Conservation (phyloP, 2,797 vertebrate genomes). For the Poecilia gillii region DNA sequence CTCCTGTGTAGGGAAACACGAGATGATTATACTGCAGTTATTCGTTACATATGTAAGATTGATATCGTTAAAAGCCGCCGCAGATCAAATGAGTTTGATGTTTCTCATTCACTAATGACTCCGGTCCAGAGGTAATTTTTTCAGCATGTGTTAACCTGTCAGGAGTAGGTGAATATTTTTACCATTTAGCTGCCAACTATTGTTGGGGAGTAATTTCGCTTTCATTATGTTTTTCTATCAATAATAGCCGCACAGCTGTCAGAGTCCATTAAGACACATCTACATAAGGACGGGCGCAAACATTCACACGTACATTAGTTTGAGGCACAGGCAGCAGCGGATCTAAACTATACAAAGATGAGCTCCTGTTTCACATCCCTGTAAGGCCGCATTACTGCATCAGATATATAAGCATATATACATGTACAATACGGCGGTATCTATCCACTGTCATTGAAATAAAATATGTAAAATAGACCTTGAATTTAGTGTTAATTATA, state of each 20-base stretch:
- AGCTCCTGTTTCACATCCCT: conserved; percentile 71
- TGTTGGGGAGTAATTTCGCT: conserved; percentile 77
- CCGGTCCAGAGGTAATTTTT: conserved; percentile 60
- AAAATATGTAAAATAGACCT: not conserved
- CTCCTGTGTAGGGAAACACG: conserved; percentile 28
- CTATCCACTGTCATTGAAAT: not conserved
- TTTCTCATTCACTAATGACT: conserved; percentile 63
- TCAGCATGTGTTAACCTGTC: conserved; percentile 78
- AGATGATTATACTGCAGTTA: conserved; percentile 43
- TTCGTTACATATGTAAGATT: conserved; percentile 49
- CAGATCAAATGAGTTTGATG: conserved; percentile 57
- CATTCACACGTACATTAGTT: conserved; percentile 73
- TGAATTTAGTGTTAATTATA: not conserved
- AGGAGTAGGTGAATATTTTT: conserved; percentile 73
- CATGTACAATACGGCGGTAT: not conserved
- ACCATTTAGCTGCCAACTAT: conserved; percentile 75
- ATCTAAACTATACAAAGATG: conserved; percentile 73
- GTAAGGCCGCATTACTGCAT: conserved; percentile 31
- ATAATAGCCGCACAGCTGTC: conserved; percentile 80
- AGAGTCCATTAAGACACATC: conserved; percentile 79
- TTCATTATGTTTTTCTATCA: conserved; percentile 80
- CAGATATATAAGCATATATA: not conserved
- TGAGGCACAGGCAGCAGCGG: conserved; percentile 60
- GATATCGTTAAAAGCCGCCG: conserved; percentile 42
- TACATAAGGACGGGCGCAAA: conserved; percentile 71